Conservation (phyloP, 1,140 invertebrate species). For the Zelostemma sp. region DNA sequence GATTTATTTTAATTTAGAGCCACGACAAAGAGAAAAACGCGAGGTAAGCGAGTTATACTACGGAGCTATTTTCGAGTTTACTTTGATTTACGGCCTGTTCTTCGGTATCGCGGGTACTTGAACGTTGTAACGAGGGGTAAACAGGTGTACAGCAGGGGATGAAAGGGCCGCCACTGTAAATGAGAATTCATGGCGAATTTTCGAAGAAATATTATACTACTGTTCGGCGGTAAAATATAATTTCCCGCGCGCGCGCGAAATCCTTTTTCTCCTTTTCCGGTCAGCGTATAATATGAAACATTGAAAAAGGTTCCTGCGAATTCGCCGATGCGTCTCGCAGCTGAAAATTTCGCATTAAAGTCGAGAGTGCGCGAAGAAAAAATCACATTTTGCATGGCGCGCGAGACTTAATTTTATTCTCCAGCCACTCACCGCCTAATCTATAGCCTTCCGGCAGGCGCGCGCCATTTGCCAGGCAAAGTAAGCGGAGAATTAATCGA, state of each 20-base stretch:
- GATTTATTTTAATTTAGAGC: slow-evolving; percentile 66
- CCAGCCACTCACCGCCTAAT: slow-evolving; percentile 17
- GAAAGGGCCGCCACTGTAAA: slow-evolving; percentile 45
- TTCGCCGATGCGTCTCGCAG: too few species aligned
- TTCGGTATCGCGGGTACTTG: slow-evolving; percentile 55
- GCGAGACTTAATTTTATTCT: slow-evolving; percentile 47
- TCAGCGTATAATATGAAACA: slow-evolving; percentile 21
- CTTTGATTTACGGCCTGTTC: slow-evolving; percentile 61
- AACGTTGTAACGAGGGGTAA: slow-evolving; percentile 57
- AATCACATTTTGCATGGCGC: slow-evolving; percentile 17
- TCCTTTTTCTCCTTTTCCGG: slow-evolving; percentile 29
- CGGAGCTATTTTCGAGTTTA: slow-evolving; percentile 61
- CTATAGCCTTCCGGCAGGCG: slow-evolving; percentile 28
- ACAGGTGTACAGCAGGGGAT: slow-evolving; percentile 50
- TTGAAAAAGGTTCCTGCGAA: slow-evolving; percentile 17
- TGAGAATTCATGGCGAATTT: slow-evolving; percentile 48
- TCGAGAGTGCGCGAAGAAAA: too few species aligned
- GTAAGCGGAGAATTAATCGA: slow-evolving; percentile 63
- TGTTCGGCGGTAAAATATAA: slow-evolving; percentile 35
- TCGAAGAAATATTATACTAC: slow-evolving; percentile 35
- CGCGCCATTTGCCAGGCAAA: slow-evolving; percentile 56
- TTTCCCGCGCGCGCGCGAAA: slow-evolving; percentile 24
- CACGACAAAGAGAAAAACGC: slow-evolving; percentile 36
- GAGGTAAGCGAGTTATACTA: slow-evolving; percentile 53
- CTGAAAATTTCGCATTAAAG: too few species aligned